phyloP scores from a whole-genome alignment of 1,140 invertebrate genomes.

The Papilio polytes region DNA sequence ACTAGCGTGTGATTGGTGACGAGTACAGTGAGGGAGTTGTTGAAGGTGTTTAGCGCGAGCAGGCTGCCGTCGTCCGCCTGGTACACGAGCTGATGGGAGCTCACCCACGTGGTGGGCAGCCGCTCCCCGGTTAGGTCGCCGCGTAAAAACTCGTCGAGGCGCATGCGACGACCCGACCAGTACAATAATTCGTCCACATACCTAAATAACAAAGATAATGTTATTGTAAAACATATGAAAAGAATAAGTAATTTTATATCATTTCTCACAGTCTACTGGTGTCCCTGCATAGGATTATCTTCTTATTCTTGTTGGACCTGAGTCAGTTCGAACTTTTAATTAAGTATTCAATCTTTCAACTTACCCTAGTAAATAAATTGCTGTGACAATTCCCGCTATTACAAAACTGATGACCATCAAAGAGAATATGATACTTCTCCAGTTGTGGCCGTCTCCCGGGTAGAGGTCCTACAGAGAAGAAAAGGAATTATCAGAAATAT shows the following conservation, averaged over 20 bases:
- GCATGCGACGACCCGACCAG: conserved; percentile 92
- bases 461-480: conserved; percentile 86
- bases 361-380: conserved; percentile 92
- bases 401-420: conserved; percentile 93
- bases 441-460: conserved; percentile 92
- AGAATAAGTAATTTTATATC: not conserved
- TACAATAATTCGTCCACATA: conserved; percentile 94
- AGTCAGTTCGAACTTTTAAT: no score
- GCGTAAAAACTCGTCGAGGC: conserved; percentile 91
- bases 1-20: conserved; percentile 94
- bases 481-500: not conserved
- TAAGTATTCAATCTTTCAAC: conserved; percentile 52
- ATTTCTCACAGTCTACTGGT: no score
- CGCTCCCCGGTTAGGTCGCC: conserved; percentile 89
- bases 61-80: conserved; percentile 93
- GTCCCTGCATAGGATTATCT: not conserved
- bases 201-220: conserved; percentile 69
- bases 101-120: conserved; percentile 91
- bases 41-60: conserved; percentile 89
- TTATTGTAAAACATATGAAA: not conserved
- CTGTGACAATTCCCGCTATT: conserved; percentile 92
- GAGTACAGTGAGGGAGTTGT: conserved; percentile 89
- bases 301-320: no score
- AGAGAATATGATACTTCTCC: conserved; percentile 93
- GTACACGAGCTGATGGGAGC: conserved; percentile 91